phyloP scores from a whole-genome alignment of 64 coral and sea anemone species.

The Montipora sp. region DNA sequence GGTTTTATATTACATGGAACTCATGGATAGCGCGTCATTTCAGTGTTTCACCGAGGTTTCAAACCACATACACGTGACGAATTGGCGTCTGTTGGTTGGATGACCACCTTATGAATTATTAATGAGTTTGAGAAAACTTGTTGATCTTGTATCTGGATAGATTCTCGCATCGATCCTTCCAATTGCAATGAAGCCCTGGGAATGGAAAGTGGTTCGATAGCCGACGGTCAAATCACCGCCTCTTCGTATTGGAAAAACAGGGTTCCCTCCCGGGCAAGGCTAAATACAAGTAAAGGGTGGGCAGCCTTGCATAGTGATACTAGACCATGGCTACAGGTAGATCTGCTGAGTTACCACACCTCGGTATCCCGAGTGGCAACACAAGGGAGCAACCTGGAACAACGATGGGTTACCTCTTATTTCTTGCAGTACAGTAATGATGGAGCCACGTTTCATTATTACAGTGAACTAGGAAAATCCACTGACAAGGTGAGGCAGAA shows the following conservation, averaged over 20 bases:
- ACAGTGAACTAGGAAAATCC: not conserved
- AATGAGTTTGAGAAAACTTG: no score
- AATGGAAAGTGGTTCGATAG: not conserved
- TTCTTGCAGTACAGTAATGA: not conserved
- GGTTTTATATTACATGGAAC: no score
- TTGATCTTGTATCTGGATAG: not conserved
- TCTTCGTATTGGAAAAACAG: not conserved
- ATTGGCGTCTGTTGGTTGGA: no score
- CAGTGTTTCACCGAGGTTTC: no score
- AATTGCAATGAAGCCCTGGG: not conserved
- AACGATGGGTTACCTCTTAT: not conserved
- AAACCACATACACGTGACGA: no score
- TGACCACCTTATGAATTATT: no score
- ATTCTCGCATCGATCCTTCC: not conserved
- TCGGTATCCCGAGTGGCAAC: not conserved
- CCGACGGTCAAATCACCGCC: not conserved
- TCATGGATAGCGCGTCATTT: no score
- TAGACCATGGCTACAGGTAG: not conserved
- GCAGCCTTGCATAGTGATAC: no score
- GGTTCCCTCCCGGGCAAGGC: not conserved
- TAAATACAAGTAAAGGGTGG: not conserved
- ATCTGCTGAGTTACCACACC: not conserved
- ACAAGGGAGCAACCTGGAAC: not conserved
- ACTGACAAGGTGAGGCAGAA: not conserved
- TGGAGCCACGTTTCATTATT: not conserved